Evolutionary conservation across 2,888 invertebrate genomes (phyloP).

Genomic region (Xestobium rufovillosum): DNA sequence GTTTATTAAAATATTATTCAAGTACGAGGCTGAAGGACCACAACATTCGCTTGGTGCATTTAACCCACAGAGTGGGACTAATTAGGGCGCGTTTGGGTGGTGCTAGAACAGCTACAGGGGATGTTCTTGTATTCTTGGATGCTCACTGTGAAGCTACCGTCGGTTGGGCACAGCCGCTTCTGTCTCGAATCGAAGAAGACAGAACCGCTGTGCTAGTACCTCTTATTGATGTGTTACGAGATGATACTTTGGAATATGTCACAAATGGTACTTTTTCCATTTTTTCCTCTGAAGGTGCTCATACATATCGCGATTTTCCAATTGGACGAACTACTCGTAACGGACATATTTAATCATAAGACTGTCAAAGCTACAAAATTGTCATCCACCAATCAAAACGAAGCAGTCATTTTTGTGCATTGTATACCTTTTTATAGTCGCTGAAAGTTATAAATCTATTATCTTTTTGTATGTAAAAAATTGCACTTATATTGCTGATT

Average conservation of each 20-base stretch:
- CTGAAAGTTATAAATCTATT: no score
- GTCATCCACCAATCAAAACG: no score
- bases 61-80: slow-evolving; percentile 71
- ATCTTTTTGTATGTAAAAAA: no score
- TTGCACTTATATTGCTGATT: no score
- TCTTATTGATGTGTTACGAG: slow-evolving; percentile 90
- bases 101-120: slow-evolving; percentile 72
- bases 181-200: slow-evolving; percentile 76
- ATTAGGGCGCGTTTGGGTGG: slow-evolving; percentile 87
- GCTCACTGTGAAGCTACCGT: slow-evolving; percentile 82
- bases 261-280: slow-evolving; percentile 47
- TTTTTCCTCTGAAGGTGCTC: no score
- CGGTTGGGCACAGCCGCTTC: slow-evolving; percentile 83
- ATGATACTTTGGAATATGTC: slow-evolving; percentile 67
- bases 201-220: slow-evolving; percentile 80
- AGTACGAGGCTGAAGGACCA: slow-evolving; percentile 59
- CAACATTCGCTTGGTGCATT: slow-evolving; percentile 64
- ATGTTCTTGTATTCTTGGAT: slow-evolving; percentile 80
- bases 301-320: no score
- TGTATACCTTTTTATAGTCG: no score
- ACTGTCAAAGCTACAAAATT: no score
- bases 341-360: no score
- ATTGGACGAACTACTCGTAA: no score
- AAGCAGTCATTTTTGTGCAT: no score
- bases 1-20: slow-evolving; percentile 73